Conservation (phyloP, 1,140 invertebrate species). For the Stenopsyche tienmushanensis region DNA sequence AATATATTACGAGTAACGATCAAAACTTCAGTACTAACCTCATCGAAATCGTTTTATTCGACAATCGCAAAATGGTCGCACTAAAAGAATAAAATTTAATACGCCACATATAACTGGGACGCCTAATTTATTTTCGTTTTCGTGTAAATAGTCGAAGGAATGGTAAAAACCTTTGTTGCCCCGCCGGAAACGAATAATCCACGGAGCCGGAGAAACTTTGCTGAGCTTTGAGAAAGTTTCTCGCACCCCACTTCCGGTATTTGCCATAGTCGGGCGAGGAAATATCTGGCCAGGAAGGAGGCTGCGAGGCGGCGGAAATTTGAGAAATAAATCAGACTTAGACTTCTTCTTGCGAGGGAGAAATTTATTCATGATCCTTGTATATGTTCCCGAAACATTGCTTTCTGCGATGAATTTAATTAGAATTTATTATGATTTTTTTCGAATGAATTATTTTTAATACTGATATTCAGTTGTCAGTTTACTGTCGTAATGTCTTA, state of each 20-base stretch:
- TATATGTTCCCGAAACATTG: no score
- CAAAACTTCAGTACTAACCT: no score
- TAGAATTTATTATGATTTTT: no score
- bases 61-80: no score
- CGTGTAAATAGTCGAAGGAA: conserved; percentile 35
- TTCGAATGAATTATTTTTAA: no score
- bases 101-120: no score
- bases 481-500: no score
- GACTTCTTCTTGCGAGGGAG: conserved; percentile 12
- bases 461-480: no score
- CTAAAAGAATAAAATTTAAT: no score
- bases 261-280: conserved; percentile 34
- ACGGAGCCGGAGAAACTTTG: conserved; percentile 29
- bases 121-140: conserved; percentile 34
- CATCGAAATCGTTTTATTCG: no score
- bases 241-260: conserved; percentile 37
- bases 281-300: conserved; percentile 22
- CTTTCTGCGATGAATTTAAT: no score
- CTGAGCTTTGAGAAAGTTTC: conserved; percentile 29
- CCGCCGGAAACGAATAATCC: conserved; percentile 40
- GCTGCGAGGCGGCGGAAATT: conserved; percentile 34
- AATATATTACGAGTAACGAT: no score
- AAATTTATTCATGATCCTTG: conserved; percentile 28
- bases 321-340: conserved; percentile 38
- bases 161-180: conserved; percentile 29